Base-by-base conservation (phyloP, 2,888 invertebrate genomes). In the Hydroisotoma schaefferi region DNA sequence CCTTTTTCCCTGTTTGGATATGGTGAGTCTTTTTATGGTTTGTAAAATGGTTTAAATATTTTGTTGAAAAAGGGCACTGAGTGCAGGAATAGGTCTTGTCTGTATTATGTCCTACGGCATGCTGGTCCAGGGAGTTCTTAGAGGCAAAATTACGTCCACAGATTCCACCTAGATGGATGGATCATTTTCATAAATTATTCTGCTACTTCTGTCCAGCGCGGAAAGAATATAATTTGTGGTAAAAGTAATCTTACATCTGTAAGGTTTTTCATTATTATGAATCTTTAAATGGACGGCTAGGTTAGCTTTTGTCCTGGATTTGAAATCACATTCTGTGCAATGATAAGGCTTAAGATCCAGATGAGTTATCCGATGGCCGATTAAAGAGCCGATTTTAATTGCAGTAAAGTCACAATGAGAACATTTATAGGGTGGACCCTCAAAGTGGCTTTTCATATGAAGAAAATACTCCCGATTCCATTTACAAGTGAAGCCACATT, bases 41-140 rank as follows among this genome's bases (percentile, higher is more conserved):
- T 47, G 83, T 81, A 73, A 85, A 80, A 74, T 85, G 84, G 68
- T 84, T 84, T 66, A 84, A 79, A 74, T 82, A 84, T 74, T 85
- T 85, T 37, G 85, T 85, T 61, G 82, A 80, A 74, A 85, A 86
- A 8, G 84, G 83, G 76, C 86, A 86, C n/a, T 80, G 79, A 64
- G 85, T 84, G 74, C 86, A 86, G 1, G 81, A 77, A 67, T 82
- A 81, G n/a, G 81, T 81, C 64, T 84, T 80, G 59, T 80, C 80
- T 47, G 79, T 76, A 43, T 79, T 78, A 73, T 84, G 84, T 1
- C 79, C 81, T 43, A 81, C 77, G 73, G 80, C 75, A 74, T 85
- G 84, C 57, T 82, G 81, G 67, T 83, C 83, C 59, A 84, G 75
- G 25, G 82, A 82, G 59, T 81, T 81, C 71, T 83, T 82, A 59